phyloP scores from a whole-genome alignment of 2,888 invertebrate genomes.

The Xestia sexstrigata region DNA sequence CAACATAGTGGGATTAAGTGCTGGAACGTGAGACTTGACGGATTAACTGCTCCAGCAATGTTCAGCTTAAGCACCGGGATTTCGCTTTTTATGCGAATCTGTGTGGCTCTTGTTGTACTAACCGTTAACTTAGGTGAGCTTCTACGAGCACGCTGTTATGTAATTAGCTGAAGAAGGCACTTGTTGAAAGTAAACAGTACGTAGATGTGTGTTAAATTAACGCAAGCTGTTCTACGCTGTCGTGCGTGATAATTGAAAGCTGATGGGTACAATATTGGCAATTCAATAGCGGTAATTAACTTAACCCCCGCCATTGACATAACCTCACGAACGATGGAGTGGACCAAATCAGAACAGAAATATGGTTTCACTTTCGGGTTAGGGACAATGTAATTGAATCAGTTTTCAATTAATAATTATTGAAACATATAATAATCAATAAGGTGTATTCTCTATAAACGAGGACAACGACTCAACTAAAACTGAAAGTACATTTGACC shows the following conservation, averaged over 20 bases:
- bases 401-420: constrained; percentile 36
- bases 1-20: constrained; percentile 71
- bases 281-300: constrained; percentile 30
- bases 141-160: constrained; percentile 35
- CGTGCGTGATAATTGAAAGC: constrained; percentile 9
- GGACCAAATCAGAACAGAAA: constrained; percentile 35
- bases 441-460: constrained; percentile 19
- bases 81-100: constrained; percentile 61
- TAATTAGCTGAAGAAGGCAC: constrained; percentile 39
- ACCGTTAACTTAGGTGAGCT: constrained; percentile 33
- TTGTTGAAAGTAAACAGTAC: constrained; percentile 29
- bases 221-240: constrained; percentile 3
- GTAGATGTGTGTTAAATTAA: constrained; percentile 2
- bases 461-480: constrained; percentile 28
- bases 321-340: constrained; percentile 14
- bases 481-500: constrained; percentile 34
- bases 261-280: constrained; percentile 26
- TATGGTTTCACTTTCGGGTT: constrained; percentile 16
- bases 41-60: constrained; percentile 71
- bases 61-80: constrained; percentile 64
- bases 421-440: constrained; percentile 19
- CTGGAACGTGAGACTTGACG: constrained; percentile 71
- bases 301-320: constrained; percentile 23
- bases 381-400: constrained; percentile 26
- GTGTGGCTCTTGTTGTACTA: constrained; percentile 28